A percentile compares a stretch with the other conserved stretches of the same genome.
These are phyloP conservation scores for Bursaphelenchus mucronatus DNA, from an alignment of 1,140 invertebrate genomes.

Conservation along the genomic window DNA sequence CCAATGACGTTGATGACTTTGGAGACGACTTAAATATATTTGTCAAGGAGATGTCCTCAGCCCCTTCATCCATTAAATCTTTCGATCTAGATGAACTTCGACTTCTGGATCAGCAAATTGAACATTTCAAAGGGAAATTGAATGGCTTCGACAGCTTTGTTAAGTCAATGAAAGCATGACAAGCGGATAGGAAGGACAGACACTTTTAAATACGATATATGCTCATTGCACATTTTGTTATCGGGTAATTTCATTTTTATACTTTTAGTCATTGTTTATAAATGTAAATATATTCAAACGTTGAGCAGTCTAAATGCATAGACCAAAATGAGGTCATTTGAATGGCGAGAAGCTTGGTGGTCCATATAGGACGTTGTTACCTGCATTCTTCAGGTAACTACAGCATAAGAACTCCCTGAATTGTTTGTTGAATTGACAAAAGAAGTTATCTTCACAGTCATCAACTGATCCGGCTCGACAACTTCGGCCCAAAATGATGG, in stretches of 20 bases:
- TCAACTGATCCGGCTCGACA: conserved; percentile 31
- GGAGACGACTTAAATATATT: conserved; percentile 8
- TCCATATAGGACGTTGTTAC: conserved; percentile 4
- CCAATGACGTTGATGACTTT: conserved; percentile 1
- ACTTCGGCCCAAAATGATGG: conserved; percentile 20
- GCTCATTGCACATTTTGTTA: no score
- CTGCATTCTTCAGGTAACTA: background rate
- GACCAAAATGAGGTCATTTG: no score
- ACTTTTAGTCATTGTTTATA: no score
- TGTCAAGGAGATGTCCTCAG: conserved; percentile 5
- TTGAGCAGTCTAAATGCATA: no score
- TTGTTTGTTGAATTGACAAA: conserved; percentile 39
- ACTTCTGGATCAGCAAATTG: conserved; percentile 8
- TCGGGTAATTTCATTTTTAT: no score
- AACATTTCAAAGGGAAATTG: conserved; percentile 7
- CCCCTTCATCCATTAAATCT: conserved; percentile 10
- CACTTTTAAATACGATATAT: no score
- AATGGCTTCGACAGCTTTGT: background rate
- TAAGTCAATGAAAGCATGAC: background rate
- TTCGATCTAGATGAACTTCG: conserved; percentile 6
- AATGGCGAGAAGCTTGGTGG: no score
- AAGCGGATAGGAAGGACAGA: no score
- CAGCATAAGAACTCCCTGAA: conserved; percentile 33
- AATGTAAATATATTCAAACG: no score
- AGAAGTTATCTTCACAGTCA: conserved; percentile 39